Conservation (phyloP, 92 coral and sea anemone genomes). For the Palythoa grandiflora region DNA sequence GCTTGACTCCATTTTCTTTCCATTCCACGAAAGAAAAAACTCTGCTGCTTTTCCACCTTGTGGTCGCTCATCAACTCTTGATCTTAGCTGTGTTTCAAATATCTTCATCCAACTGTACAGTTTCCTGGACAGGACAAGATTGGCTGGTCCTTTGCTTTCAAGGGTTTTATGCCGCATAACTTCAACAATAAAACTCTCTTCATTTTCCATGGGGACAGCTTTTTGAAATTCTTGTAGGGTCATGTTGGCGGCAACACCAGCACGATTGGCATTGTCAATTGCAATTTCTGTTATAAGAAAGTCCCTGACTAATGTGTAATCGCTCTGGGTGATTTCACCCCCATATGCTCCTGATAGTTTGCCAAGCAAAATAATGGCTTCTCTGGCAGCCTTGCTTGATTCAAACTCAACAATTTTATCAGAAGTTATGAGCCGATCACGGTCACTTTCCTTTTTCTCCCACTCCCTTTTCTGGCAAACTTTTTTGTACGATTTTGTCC, state of each 20-base stretch:
- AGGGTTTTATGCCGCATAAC: slow-evolving; percentile 69
- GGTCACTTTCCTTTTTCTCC: slow-evolving; percentile 30
- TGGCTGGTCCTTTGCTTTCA: slow-evolving; percentile 69
- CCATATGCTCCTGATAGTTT: slow-evolving; percentile 53
- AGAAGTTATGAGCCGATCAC: background rate
- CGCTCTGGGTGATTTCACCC: slow-evolving; percentile 48
- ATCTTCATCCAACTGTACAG: slow-evolving; percentile 65
- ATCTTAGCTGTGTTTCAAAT: slow-evolving; percentile 43
- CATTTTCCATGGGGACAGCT: slow-evolving; percentile 35
- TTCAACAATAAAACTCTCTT: slow-evolving; percentile 39
- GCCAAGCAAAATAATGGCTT: slow-evolving; percentile 57
- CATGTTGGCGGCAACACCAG: slow-evolving; percentile 77
- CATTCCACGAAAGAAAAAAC: slow-evolving; percentile 66
- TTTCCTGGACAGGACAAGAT: slow-evolving; percentile 43
- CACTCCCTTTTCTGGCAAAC: slow-evolving; percentile 49
- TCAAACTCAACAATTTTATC: slow-evolving; percentile 49
- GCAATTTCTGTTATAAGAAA: slow-evolving; percentile 70
- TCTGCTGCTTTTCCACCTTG: background rate
- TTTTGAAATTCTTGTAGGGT: slow-evolving; percentile 63
- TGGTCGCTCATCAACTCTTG: background rate
- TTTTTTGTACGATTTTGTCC: slow-evolving; percentile 68
- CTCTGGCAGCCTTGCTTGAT: slow-evolving; percentile 53
- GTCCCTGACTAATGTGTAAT: slow-evolving; percentile 65
- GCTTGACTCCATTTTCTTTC: slow-evolving; percentile 52
- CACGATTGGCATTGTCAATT: slow-evolving; percentile 70